Conservation (phyloP, 2,113 vertebrate species). For the Pteronura brasiliensis region DNA sequence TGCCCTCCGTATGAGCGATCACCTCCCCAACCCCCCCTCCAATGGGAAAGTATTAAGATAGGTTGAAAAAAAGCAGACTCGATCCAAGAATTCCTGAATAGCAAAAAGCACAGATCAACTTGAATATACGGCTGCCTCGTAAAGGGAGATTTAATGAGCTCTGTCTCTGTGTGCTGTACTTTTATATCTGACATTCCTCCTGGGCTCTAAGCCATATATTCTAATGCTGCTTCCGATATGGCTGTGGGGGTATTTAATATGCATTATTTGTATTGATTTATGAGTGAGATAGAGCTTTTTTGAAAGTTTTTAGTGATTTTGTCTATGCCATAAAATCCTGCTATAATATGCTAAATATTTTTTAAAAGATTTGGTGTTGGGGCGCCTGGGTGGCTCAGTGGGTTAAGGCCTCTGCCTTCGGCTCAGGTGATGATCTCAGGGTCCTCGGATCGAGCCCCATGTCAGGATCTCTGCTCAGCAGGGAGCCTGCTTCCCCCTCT, state of each 20-base stretch:
- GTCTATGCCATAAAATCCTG: not conserved
- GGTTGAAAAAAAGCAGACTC: not conserved
- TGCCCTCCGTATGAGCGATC: not conserved
- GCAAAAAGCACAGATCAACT: not conserved
- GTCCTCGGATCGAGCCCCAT: no score
- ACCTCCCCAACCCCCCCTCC: not conserved
- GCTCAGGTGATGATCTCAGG: no score
- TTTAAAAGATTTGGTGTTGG: not conserved
- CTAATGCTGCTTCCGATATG: slow-evolving; percentile 14
- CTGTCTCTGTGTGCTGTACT: not conserved
- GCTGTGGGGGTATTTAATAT: not conserved
- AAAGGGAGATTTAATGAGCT: not conserved
- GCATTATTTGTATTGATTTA: not conserved
- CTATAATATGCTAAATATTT: not conserved
- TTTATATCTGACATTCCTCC: not conserved
- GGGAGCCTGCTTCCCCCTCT: no score
- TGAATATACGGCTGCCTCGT: not conserved
- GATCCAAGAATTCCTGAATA: not conserved
- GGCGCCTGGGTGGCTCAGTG: no score
- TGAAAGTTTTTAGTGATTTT: slow-evolving; percentile 16
- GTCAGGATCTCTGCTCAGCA: no score
- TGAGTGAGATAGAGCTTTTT: not conserved
- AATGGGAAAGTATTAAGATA: not conserved
- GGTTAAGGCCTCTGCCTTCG: no score
- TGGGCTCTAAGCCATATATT: not conserved